A percentile compares a stretch with the other conserved stretches of the same genome.
These are phyloP conservation scores for Lontra canadensis DNA, from an alignment of 2,113 vertebrate genomes.

Conservation along the genomic window DNA sequence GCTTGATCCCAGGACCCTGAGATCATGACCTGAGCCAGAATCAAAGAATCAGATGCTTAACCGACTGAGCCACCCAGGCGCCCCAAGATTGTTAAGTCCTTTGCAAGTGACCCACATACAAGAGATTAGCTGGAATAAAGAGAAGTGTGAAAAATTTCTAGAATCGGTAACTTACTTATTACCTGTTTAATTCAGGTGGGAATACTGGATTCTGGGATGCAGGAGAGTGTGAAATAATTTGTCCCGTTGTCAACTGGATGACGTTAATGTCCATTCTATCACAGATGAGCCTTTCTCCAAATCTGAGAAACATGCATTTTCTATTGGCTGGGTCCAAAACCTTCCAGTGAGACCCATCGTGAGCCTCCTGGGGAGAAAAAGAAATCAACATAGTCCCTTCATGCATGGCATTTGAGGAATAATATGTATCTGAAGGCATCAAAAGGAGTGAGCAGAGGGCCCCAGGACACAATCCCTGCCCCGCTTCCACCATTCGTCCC, in stretches of 20 bases:
- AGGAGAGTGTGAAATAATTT: neutral
- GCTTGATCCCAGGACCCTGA: neutral
- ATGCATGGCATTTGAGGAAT: neutral
- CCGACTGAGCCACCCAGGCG: neutral
- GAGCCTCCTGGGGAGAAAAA: neutral
- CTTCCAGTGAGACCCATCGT: neutral
- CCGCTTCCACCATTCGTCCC: rapidly evolving
- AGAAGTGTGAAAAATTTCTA: neutral
- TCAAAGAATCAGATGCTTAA: neutral
- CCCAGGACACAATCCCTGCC: neutral
- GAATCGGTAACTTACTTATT: neutral
- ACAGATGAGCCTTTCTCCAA: neutral
- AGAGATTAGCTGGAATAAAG: conserved; percentile 22
- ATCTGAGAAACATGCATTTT: neutral
- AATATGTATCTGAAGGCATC: neutral
- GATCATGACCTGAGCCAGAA: neutral
- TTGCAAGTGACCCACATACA: neutral
- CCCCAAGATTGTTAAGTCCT: neutral
- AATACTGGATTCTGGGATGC: neutral
- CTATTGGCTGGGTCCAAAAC: neutral
- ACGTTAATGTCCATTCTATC: neutral
- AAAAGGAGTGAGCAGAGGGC: neutral
- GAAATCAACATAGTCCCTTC: neutral
- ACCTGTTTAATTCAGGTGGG: neutral
- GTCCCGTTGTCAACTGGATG: neutral